Evolutionary conservation across 1,140 invertebrate genomes (phyloP).

Genomic region (Cotesia glomerata): DNA sequence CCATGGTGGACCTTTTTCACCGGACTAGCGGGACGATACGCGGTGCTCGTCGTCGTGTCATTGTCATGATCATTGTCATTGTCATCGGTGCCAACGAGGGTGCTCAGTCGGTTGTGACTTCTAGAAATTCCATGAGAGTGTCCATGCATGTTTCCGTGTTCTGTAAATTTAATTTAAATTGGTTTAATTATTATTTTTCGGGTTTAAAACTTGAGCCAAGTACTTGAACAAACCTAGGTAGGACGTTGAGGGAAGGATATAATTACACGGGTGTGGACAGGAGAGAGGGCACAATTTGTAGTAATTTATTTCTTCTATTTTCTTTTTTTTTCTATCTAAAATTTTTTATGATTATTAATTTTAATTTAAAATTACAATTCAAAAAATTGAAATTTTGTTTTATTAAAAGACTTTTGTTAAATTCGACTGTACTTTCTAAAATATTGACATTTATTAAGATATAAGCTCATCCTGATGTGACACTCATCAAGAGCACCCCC

Average conservation of each 20-base stretch:
- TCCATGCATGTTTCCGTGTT: constrained; percentile 77
- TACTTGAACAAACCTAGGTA: constrained; percentile 17
- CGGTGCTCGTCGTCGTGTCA: constrained; percentile 39
- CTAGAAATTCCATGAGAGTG: constrained; percentile 74
- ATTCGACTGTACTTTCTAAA: too few species aligned
- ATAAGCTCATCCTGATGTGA: too few species aligned
- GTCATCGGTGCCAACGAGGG: constrained; percentile 74
- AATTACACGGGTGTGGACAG: constrained; percentile 4
- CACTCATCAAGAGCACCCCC: too few species aligned
- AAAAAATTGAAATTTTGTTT: too few species aligned
- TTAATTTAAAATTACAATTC: too few species aligned
- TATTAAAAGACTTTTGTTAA: too few species aligned
- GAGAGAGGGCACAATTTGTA: constrained; percentile 1
- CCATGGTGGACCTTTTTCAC: constrained; percentile 63
- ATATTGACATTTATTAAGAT: too few species aligned
- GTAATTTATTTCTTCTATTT: not conserved
- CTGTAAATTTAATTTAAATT: constrained; percentile 57
- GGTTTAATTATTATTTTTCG: not conserved
- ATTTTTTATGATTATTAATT: not conserved
- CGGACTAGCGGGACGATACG: constrained; percentile 63
- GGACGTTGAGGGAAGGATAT: constrained; percentile 26
- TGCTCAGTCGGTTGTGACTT: constrained; percentile 68
- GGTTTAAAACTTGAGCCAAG: too few species aligned
- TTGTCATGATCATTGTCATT: constrained; percentile 73
- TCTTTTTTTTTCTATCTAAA: not conserved